Percentiles rank a stretch among this genome's conserved stretches.
phyloP scores from a whole-genome alignment of 2,888 invertebrate species.

The Caenorhabditis afra region DNA sequence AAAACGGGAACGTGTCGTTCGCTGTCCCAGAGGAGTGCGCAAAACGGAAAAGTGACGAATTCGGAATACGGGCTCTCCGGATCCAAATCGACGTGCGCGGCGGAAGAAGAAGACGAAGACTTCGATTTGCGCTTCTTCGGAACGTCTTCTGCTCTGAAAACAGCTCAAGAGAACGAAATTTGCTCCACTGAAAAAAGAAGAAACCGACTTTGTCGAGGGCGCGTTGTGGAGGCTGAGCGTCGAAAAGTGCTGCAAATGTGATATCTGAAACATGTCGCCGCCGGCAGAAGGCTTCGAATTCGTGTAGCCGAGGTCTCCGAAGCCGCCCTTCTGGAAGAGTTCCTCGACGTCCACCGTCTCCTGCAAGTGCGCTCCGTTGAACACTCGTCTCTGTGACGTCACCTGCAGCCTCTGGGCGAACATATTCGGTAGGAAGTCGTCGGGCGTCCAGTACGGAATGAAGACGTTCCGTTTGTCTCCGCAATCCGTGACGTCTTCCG shows the following conservation, averaged over 20 bases:
- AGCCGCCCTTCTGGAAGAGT: conserved; percentile 31
- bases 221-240: conserved; percentile 17
- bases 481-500: background rate
- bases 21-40: conserved; percentile 33
- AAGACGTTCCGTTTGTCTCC: conserved; percentile 20
- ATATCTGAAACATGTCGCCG: conserved; percentile 1
- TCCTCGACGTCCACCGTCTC: conserved; percentile 21
- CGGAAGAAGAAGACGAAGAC: background rate
- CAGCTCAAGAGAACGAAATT: no score
- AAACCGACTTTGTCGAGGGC: background rate
- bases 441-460: conserved; percentile 25
- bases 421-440: conserved; percentile 29
- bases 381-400: background rate
- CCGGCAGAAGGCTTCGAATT: conserved; percentile 3
- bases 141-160: background rate
- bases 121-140: background rate
- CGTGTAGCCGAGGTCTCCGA: conserved; percentile 16
- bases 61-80: conserved; percentile 3
- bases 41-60: conserved; percentile 33
- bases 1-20: conserved; percentile 25
- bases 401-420: conserved; percentile 13
- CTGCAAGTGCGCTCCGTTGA: background rate
- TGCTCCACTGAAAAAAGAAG: no score
- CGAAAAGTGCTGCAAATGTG: conserved; percentile 37
- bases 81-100: background rate